Conservation (phyloP, 2,113 vertebrate species). For the Onychostruthus taczanowskii region DNA sequence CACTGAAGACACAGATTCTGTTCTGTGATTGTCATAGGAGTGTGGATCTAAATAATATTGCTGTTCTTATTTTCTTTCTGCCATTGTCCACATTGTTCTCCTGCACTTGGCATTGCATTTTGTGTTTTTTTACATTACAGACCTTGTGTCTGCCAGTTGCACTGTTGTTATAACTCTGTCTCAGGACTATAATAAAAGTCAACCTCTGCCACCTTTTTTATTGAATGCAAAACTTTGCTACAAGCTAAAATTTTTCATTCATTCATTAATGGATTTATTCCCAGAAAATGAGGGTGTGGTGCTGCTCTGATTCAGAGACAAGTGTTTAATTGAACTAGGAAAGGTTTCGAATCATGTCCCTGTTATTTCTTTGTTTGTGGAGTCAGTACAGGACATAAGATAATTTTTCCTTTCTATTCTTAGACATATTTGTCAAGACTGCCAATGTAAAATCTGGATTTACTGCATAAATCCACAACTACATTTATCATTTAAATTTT, state of each 20-base stretch:
- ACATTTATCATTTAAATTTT: not conserved
- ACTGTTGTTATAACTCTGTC: not conserved
- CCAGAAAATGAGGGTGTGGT: slow-evolving; percentile 56
- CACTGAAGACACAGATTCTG: not conserved
- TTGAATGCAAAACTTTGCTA: not conserved
- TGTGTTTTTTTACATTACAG: not conserved
- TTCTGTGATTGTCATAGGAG: not conserved
- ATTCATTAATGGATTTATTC: slow-evolving; percentile 50
- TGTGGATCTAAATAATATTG: not conserved
- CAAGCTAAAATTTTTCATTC: not conserved
- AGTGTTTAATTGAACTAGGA: not conserved
- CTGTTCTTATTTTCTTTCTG: not conserved
- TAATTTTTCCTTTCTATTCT: slow-evolving; percentile 25
- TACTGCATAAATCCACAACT: not conserved
- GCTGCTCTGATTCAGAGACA: not conserved
- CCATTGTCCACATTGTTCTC: not conserved
- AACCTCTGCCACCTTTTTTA: not conserved
- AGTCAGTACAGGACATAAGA: not conserved
- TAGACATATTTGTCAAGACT: not conserved
- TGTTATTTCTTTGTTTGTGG: not conserved
- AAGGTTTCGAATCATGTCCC: not conserved
- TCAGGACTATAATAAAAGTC: not conserved
- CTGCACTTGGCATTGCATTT: not conserved
- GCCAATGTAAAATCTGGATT: not conserved
- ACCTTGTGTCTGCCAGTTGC: not conserved